These are phyloP conservation scores for Rhagoletis pomonella DNA, from an alignment of 1,140 invertebrate genomes.

Conservation along the genomic window DNA sequence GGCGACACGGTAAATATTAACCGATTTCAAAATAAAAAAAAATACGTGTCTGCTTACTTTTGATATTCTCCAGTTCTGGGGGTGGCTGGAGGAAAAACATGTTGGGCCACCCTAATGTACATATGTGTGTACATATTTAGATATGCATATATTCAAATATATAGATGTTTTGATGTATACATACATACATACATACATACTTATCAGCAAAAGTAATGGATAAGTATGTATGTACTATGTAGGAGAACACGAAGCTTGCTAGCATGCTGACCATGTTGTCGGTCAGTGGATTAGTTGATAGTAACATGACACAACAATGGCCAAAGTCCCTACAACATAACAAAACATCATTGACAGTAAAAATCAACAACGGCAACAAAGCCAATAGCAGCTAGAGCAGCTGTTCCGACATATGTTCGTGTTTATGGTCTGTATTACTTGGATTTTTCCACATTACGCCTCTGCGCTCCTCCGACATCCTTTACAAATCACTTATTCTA, in stretches of 20 bases:
- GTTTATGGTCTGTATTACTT: neutral
- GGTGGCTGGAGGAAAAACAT: no score
- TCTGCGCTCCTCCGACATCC: neutral
- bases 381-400: neutral
- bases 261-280: neutral
- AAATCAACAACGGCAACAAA: neutral
- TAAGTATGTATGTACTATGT: no score
- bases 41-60: no score
- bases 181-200: neutral
- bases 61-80: no score
- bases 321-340: neutral
- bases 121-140: neutral
- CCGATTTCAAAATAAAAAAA: no score
- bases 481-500: neutral
- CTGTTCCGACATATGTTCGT: slow-evolving; percentile 12
- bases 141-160: neutral
- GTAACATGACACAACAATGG: slow-evolving; percentile 16
- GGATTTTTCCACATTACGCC: neutral
- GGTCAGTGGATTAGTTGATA: slow-evolving; percentile 41
- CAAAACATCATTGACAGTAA: slow-evolving; percentile 18
- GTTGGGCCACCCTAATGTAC: no score
- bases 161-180: neutral
- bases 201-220: no score
- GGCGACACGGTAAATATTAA: no score
- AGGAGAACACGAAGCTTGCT: neutral